Evolutionary conservation across 2,797 vertebrate species (phyloP), one percentile per base, ranked within the genome.

Genomic region (Hypotaenidia okinawae): DNA sequence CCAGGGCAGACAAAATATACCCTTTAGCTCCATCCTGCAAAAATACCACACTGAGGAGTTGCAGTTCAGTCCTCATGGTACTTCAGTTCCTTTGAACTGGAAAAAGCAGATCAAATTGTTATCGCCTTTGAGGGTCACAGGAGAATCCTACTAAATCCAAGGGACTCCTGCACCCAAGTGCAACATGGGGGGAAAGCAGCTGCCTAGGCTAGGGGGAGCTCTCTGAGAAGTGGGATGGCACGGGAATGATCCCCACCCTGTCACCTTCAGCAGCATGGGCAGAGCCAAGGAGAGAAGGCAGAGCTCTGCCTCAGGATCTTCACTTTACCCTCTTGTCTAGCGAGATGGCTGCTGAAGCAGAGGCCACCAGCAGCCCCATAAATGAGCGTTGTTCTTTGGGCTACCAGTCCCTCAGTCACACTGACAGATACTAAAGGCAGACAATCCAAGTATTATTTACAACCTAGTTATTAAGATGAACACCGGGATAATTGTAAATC

Each of bases 171-270:
- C 11, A 66, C 7, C 11, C 32, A 47, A 74, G 28, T 10, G 37
- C 19, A 54, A 51, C 12, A 4, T 9, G 12, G 32, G 8, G 27
- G 35, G 14, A 54, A 67, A 76, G 45, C 32, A 75, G 49, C 25
- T 72, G 37, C 8, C 17, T 21, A 3, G 1, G 1, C 32, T 13
- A 12, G 9, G 32, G 11, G 8, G 30, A n/a, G 27, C 8, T 59
- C 23, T 49, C 35, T 30, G 35, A 54, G 28, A 37, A 47, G 32
- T 4, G n/a, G 21, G 21, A 32, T 16, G 19, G 66, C 32, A 5
- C 1, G 22, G 39, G 41, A 49, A 69, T 8, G 25, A 33, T 30
- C 45, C 21, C 78, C 8, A 1, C 8, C 19, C 23, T 52, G 22
- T 30, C 41, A 6, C 19, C 54, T 70, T 27, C 52, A 22, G 55